Percentiles rank a stretch among this genome's conserved stretches.
Conservation (phyloP, 2,113 vertebrate species). For the Athene cunicularia region DNA sequence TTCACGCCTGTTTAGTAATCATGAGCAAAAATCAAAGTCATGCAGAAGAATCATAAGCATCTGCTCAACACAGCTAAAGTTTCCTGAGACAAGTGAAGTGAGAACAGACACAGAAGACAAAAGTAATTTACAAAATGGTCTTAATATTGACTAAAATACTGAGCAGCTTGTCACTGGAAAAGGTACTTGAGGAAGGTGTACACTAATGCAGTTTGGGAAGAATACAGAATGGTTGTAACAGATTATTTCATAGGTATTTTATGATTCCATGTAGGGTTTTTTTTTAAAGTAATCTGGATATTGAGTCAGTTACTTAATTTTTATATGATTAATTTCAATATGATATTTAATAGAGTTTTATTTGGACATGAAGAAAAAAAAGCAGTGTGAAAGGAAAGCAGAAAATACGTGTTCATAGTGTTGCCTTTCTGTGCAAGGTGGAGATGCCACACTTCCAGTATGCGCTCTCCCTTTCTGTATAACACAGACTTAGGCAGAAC, state of each 20-base stretch:
- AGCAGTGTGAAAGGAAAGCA: neutral
- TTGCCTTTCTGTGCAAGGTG: neutral
- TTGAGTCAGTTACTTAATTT: neutral
- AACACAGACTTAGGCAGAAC: neutral
- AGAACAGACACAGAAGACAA: neutral
- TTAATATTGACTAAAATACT: neutral
- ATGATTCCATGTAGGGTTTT: neutral
- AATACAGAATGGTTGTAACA: neutral
- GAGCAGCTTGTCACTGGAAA: neutral
- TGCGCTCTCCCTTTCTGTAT: neutral
- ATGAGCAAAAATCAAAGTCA: neutral
- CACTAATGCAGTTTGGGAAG: neutral
- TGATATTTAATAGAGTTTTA: neutral
- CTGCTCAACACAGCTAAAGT: neutral
- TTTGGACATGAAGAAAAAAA: neutral
- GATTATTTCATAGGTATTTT: neutral
- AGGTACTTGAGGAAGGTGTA: neutral
- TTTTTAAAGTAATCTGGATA: neutral
- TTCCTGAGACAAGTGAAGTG: neutral
- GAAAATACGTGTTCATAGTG: accelerated
- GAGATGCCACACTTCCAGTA: neutral
- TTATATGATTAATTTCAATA: neutral
- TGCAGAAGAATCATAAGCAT: neutral
- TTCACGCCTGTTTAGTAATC: neutral
- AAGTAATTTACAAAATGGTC: neutral